Base-by-base conservation (phyloP, 1,140 invertebrate genomes). In the Drepana arcuata region DNA sequence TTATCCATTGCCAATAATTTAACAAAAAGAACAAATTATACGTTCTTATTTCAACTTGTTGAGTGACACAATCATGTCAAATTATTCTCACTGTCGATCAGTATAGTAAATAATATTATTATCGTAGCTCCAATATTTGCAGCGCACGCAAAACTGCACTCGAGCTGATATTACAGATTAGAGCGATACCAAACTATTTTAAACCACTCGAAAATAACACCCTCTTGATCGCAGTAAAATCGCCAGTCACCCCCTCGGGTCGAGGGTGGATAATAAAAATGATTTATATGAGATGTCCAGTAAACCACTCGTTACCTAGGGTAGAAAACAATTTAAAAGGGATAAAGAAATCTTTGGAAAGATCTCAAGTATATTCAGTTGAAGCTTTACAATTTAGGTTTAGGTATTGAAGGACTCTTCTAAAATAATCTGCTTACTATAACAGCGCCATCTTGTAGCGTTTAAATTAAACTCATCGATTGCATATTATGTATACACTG, bases 201-300 rank as follows among this genome's bases (percentile, higher is more conserved):
- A 69, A 74, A 63, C 59, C 56, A 52, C 44, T 57, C 50, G 41
- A 59, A 68, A 52, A 62, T 54, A 63, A 47, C 46, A 45, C 50
- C 46, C 47, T 24, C n/a, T n/a, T 27, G 48, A 55, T 50, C 50
- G 41, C 29, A 33, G 34, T 28, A 32, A 61, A 64, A 65, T 56
- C 47, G 55, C 58, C 26, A 57, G 58, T 63, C 64, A 57, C 48
- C 46, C 57, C 58, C 56, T 46, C 54, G 51, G 41, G 29, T 12
- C 21, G 25, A 45, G 57, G 60, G 58, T 54, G 54, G 40, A 53
- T 64, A 68, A 73, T 77, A 72, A 77, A 77, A 75, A 77, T 77
- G 73, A 80, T 80, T 80, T 80, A 80, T 78, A 45, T 58, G 53
- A 59, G 62, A 67, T 68, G 70, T 73, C 71, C 68, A 65, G 47